These are phyloP conservation scores for Grapholita molesta DNA, from an alignment of 1,140 invertebrate species.

Conservation along the genomic window DNA sequence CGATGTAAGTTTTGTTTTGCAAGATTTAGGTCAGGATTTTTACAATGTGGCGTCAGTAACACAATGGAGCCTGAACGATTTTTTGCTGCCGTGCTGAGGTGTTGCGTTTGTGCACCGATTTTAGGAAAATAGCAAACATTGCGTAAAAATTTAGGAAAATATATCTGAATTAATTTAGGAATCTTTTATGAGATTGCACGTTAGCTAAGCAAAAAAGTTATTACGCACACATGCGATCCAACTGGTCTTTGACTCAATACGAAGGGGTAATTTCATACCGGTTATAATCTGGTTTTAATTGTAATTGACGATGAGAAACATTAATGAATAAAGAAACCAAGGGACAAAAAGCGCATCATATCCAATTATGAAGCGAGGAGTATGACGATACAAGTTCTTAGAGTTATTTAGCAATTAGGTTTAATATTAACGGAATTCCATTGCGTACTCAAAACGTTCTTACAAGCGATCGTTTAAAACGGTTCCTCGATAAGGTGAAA, in stretches of 20 bases:
- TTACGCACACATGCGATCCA: background rate
- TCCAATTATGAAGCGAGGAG: conserved; percentile 1
- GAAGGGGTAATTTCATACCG: conserved; percentile 33
- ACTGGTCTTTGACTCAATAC: conserved; percentile 20
- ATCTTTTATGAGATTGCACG: background rate
- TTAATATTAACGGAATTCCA: conserved; percentile 30
- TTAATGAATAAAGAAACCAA: conserved; percentile 33
- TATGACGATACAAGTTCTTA: background rate
- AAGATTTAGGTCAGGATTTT: conserved; percentile 73
- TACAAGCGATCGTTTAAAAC: conserved; percentile 51
- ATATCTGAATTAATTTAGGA: background rate
- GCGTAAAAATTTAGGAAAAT: background rate
- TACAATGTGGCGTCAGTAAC: conserved; percentile 60
- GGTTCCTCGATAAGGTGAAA: conserved; percentile 62
- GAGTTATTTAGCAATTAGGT: conserved; percentile 13
- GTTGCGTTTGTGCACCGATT: background rate
- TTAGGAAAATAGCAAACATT: background rate
- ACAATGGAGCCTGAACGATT: conserved; percentile 56
- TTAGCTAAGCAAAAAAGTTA: background rate
- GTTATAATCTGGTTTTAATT: conserved; percentile 41
- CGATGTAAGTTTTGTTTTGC: conserved; percentile 66
- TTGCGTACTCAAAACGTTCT: conserved; percentile 40
- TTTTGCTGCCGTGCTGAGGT: conserved; percentile 30
- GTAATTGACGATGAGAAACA: conserved; percentile 32
- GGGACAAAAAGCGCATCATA: conserved; percentile 24